A percentile compares a stretch with the other conserved stretches of the same genome.
Evolutionary conservation across 2,113 vertebrate genomes (phyloP).

Genomic region (Scophthalmus maximus): DNA sequence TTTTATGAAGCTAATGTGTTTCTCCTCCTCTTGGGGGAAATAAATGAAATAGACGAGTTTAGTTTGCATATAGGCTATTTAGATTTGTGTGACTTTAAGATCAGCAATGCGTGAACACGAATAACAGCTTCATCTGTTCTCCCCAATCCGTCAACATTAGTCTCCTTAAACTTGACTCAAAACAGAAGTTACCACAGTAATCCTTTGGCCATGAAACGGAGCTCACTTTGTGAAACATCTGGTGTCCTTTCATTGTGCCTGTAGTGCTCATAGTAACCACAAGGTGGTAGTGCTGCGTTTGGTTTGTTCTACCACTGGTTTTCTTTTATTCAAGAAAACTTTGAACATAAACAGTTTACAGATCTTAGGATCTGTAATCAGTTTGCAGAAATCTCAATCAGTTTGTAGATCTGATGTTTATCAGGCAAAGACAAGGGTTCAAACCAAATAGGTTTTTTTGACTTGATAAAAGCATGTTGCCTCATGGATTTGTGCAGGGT

Average conservation of each 20-base stretch:
- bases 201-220: neutral
- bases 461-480: neutral
- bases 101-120: neutral
- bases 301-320: neutral
- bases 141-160: too few species aligned
- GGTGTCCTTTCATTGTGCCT: neutral
- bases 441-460: neutral
- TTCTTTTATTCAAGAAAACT: neutral
- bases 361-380: neutral
- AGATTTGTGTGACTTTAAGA: too few species aligned
- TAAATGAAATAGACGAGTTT: too few species aligned
- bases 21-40: too few species aligned
- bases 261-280: constrained; percentile 43
- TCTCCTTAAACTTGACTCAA: too few species aligned
- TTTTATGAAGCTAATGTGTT: too few species aligned
- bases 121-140: neutral
- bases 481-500: neutral
- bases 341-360: neutral
- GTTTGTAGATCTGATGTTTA: neutral
- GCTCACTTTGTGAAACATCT: neutral
- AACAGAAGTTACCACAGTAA: neutral
- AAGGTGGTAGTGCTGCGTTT: constrained; percentile 37
- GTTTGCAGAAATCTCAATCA: neutral
- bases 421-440: neutral
- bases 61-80: too few species aligned